These are phyloP conservation scores for Odontothrips loti DNA, from an alignment of 2,888 invertebrate species.

Conservation along the genomic window DNA sequence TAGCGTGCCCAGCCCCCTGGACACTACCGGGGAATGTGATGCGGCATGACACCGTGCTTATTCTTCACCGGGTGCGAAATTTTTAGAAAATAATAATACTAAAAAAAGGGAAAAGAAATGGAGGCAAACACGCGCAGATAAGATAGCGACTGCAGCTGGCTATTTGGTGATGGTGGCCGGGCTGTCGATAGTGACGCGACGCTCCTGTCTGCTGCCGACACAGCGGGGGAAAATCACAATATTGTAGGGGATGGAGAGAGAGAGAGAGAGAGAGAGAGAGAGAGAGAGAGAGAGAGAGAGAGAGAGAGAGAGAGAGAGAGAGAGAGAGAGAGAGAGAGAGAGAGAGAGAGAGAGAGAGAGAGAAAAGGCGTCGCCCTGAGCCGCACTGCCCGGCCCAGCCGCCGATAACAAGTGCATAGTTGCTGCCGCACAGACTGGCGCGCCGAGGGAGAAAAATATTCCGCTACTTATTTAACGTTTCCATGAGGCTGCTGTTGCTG, in stretches of 20 bases:
- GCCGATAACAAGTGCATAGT: no score
- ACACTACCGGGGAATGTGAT: no score
- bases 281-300: constrained; percentile 23
- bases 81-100: neutral
- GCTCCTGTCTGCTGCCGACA: no score
- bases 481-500: no score
- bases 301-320: neutral
- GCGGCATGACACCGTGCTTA: no score
- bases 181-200: no score
- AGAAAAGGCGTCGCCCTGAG: neutral
- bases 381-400: no score
- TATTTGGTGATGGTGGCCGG: no score
- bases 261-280: constrained; percentile 11
- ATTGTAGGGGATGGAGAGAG: neutral
- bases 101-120: neutral
- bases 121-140: neutral
- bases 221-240: no score
- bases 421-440: constrained; percentile 1
- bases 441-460: constrained; percentile 34
- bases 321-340: constrained; percentile 32
- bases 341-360: constrained; percentile 24
- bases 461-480: constrained; percentile 33
- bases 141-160: no score
- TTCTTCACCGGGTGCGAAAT: neutral
- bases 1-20: no score